A percentile compares a stretch with the other conserved stretches of the same genome.
These are phyloP conservation scores for Lottia scabra DNA, from an alignment of 2,888 invertebrate genomes.

Conservation along the genomic window DNA sequence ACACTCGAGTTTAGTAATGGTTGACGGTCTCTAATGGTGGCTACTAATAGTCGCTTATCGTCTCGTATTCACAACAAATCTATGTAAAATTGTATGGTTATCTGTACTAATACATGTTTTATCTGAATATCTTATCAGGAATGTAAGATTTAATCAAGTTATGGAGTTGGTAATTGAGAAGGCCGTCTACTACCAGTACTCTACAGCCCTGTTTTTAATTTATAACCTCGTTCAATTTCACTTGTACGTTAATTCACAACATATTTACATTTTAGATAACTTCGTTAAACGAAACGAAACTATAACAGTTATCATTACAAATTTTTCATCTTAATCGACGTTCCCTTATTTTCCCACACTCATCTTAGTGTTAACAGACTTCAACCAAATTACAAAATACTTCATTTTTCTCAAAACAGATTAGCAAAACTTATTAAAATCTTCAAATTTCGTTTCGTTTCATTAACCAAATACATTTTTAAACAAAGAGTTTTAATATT, in stretches of 20 bases:
- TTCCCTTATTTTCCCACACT: not conserved
- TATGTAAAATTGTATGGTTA: not conserved
- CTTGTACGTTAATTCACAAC: constrained; percentile 1
- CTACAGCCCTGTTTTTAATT: not conserved
- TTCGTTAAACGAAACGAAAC: not conserved
- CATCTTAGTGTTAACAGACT: not conserved
- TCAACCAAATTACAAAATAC: too few relatives aligned
- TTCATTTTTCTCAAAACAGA: too few relatives aligned
- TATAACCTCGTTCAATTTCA: not conserved
- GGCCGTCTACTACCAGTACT: not conserved
- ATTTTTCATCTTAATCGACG: not conserved
- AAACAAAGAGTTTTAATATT: too few relatives aligned
- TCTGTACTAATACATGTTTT: not conserved
- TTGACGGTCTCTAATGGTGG: too few relatives aligned
- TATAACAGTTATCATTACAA: constrained; percentile 1
- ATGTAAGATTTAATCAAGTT: not conserved
- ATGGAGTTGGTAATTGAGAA: not conserved
- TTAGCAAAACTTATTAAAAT: too few relatives aligned
- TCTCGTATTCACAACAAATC: not conserved
- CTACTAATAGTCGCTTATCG: not conserved
- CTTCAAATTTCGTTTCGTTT: too few relatives aligned
- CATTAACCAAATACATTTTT: too few relatives aligned
- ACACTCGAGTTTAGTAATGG: not conserved
- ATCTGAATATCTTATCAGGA: not conserved
- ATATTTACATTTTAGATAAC: not conserved